Evolutionary conservation across 2,888 invertebrate genomes (phyloP).

Genomic region (Leucoptera coffeella): DNA sequence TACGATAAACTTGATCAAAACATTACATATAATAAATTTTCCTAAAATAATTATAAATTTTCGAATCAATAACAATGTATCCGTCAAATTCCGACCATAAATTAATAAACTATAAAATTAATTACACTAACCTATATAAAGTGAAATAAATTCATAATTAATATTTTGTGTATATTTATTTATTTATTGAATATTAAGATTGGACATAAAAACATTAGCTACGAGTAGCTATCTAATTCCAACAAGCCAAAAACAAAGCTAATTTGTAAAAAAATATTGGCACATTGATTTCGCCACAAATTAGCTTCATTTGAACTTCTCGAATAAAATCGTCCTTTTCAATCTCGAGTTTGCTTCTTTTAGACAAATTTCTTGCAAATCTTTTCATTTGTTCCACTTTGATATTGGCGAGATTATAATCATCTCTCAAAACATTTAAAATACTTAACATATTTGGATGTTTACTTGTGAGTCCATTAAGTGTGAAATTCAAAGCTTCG

Average conservation of each 20-base stretch:
- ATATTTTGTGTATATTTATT: no score
- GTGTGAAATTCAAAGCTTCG: constrained; percentile 3
- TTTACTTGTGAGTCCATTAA: constrained; percentile 2
- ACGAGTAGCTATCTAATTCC: no score
- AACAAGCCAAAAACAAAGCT: constrained; percentile 1
- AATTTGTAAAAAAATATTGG: constrained; percentile 2
- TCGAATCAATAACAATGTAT: no score
- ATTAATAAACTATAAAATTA: no score
- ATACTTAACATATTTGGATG: constrained; percentile 2
- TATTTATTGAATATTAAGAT: no score
- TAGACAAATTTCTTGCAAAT: constrained; percentile 1
- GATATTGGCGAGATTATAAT: constrained; percentile 3
- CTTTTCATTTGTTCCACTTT: constrained; percentile 2
- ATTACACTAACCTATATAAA: no score
- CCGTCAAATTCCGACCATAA: no score
- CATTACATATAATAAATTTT: no score
- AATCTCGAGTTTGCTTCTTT: constrained; percentile 2
- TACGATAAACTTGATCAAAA: no score
- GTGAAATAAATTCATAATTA: no score
- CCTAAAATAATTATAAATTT: no score
- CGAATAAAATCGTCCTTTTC: constrained; percentile 3
- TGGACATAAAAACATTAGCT: no score
- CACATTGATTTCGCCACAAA: constrained; percentile 2
- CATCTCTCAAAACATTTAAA: constrained; percentile 2
- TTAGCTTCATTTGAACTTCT: constrained; percentile 2